Conservation (phyloP, 2,113 vertebrate species). For the Poicephalus meyeri region DNA sequence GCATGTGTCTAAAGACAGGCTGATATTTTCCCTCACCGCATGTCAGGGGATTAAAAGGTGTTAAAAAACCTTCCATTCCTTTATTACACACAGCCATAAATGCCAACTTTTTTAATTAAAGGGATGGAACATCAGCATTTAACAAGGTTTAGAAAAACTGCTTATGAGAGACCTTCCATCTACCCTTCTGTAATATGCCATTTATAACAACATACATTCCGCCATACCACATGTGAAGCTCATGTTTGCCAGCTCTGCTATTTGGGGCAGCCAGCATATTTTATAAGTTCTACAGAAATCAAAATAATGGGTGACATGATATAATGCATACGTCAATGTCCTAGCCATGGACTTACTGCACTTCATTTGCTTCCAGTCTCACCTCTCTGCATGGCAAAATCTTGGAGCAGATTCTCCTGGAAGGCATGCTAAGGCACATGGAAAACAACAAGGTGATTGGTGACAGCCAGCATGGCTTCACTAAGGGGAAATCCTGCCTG, state of each 20-base stretch:
- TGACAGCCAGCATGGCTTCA: too few relatives aligned
- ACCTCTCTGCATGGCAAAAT: too few relatives aligned
- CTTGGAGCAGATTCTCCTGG: too few relatives aligned
- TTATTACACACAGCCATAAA: conserved; percentile 73
- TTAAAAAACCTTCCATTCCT: conserved; percentile 41
- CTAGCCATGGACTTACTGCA: not conserved
- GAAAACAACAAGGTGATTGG: too few relatives aligned
- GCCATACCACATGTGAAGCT: not conserved
- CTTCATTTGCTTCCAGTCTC: not conserved
- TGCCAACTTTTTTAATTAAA: conserved; percentile 86
- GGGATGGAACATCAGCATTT: conserved; percentile 78
- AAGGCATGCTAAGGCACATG: too few relatives aligned
- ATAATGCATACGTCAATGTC: not conserved
- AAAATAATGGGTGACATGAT: not conserved
- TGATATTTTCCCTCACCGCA: conserved; percentile 11
- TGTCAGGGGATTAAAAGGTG: conserved; percentile 35
- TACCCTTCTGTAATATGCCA: not conserved
- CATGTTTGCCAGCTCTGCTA: not conserved
- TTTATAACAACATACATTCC: not conserved
- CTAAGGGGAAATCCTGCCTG: too few relatives aligned
- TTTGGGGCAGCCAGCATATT: not conserved
- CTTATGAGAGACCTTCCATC: not conserved
- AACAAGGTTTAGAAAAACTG: conserved; percentile 75
- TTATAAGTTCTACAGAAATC: not conserved
- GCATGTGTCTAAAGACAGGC: not conserved